phyloP scores from a whole-genome alignment of 2,797 vertebrate species.

The Tangara arthus region DNA sequence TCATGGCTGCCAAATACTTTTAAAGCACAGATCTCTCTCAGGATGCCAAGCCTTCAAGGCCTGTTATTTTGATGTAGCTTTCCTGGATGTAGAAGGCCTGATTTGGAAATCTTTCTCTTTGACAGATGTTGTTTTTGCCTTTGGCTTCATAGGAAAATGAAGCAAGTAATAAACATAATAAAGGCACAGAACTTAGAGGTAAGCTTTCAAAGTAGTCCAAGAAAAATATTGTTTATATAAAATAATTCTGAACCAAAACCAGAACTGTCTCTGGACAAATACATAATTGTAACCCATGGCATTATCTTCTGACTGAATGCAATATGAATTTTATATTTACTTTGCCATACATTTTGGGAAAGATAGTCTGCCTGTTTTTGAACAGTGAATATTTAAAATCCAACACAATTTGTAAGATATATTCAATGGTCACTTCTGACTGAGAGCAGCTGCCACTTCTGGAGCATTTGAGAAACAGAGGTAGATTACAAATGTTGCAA shows the following conservation, averaged over 20 bases:
- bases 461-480: not conserved
- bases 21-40: not conserved
- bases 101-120: constrained; percentile 19
- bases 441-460: not conserved
- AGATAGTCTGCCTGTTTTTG: not conserved
- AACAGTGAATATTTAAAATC: not conserved
- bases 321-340: not conserved
- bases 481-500: not conserved
- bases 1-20: not conserved
- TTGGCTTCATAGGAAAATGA: not conserved
- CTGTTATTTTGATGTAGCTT: constrained; percentile 47
- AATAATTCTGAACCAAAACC: constrained; percentile 20
- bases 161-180: constrained; percentile 29
- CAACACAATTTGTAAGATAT: not conserved
- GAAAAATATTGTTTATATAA: constrained; percentile 55
- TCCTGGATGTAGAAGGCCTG: not conserved
- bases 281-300: not conserved
- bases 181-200: constrained; percentile 16
- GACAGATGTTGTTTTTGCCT: constrained; percentile 52
- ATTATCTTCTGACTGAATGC: not conserved
- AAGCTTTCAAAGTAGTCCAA: constrained; percentile 66
- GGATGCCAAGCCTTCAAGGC: constrained; percentile 40
- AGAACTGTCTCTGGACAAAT: not conserved
- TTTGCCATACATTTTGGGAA: not conserved
- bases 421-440: not conserved